Base-by-base conservation (phyloP, 2,888 invertebrate species). In the Drosophila subquinaria region DNA sequence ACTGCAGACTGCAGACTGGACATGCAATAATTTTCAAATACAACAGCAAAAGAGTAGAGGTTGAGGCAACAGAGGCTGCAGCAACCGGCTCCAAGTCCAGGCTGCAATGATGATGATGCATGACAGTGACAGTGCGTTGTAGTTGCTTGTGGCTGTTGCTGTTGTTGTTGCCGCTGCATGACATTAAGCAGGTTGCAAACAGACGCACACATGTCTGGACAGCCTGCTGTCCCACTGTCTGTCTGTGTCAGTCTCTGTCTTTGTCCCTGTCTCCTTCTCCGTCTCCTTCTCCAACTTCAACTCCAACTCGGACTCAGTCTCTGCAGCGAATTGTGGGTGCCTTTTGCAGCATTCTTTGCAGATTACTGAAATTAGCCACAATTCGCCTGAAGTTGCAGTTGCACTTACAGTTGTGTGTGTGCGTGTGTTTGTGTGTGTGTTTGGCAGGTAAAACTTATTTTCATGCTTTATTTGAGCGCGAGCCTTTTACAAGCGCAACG, bases 151-250 rank as follows among this genome's bases (percentile, higher is more conserved):
- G 20, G 79, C 51, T 56, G 76, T 42, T 66, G 69, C 36, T 73
- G 69, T 60, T 76, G 75, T 60, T 79, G 78, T 67, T 85, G 85
- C 76, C 85, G 90, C 82, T 90, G 86, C 90, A 88, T 87, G 87
- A 90, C 90, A 89, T 89, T 90, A 87, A 90, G 88, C 90, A 90
- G 89, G 90, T 90, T 87, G 86, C 90, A 89, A 85, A 85, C 84
- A 87, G 84, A 85, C 84, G 74, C 84, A 74, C 82, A 79, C 59
- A 78, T 81, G 77, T 81, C 82, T 74, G 68, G 79, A 80, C 76
- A 70, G 65, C 42, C 50, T 27, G 47, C 63, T 62, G 62, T 78
- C 66, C 51, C 52, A 66, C 79, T 57, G 61, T 53, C 65, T 61
- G 53, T 65, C 84, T 64, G 53, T 76, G 65, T 60, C 66, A 59